Evolutionary conservation across 2,888 invertebrate species (phyloP).

Genomic region (Hydropsyche betteni): DNA sequence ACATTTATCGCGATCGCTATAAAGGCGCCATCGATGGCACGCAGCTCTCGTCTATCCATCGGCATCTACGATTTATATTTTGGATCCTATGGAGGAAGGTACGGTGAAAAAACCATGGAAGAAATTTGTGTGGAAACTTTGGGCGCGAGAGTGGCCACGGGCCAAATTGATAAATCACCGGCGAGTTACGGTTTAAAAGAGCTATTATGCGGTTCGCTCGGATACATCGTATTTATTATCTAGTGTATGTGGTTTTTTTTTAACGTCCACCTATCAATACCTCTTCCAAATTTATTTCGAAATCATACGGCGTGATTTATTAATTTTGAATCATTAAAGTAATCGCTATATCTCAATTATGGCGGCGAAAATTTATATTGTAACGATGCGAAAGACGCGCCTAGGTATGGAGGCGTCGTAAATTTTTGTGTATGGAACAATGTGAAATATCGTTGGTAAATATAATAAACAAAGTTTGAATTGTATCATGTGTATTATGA

Average conservation of each 20-base stretch:
- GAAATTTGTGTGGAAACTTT: conserved; percentile 2
- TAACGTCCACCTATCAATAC: not conserved
- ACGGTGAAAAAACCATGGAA: not conserved
- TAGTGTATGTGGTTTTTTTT: conserved; percentile 5
- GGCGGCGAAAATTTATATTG: not conserved
- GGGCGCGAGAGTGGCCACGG: conserved; percentile 25
- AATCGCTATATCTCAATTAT: conserved; percentile 31
- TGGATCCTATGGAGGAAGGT: not conserved
- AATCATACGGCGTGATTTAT: conserved; percentile 9
- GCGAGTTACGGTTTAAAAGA: conserved; percentile 32
- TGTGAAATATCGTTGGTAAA: not conserved
- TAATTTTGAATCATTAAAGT: conserved; percentile 20
- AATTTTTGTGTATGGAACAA: not conserved
- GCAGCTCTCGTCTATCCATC: conserved; percentile 6
- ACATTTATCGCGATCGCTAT: conserved; percentile 22
- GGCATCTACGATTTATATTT: conserved; percentile 15
- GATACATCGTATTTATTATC: conserved; percentile 12
- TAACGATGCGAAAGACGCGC: not conserved
- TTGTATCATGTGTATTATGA: conserved; percentile 6
- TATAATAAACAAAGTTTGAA: not conserved
- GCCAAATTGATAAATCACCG: conserved; percentile 30
- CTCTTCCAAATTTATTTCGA: conserved; percentile 3
- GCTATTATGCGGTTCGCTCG: conserved; percentile 9
- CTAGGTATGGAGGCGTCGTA: not conserved
- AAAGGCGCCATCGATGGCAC: conserved; percentile 10